Percentiles rank a stretch among this genome's conserved stretches.
phyloP scores from a whole-genome alignment of 2,113 vertebrate species.

The Ictidomys tridecemlineatus region DNA sequence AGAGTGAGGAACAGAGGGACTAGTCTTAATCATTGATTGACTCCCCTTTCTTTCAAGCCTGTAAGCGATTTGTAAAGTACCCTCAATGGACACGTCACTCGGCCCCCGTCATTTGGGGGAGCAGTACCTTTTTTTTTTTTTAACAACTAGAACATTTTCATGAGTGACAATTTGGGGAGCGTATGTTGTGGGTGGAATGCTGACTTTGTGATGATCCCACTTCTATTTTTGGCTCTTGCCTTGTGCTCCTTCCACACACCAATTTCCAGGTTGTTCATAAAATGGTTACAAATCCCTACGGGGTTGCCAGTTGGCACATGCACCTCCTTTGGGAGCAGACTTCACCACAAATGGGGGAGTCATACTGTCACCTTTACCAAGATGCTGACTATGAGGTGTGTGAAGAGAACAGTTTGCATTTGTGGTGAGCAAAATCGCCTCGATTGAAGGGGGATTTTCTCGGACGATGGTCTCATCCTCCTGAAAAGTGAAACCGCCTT shows the following conservation, averaged over 20 bases:
- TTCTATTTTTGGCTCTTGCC: constrained; percentile 1
- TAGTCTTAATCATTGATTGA: constrained; percentile 55
- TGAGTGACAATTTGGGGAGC: constrained; percentile 44
- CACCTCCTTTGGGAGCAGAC: background rate
- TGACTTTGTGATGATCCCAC: background rate
- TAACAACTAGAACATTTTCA: constrained; percentile 62
- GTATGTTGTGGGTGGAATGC: background rate
- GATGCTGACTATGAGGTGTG: background rate
- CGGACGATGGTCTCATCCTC: background rate
- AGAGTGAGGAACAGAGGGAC: background rate
- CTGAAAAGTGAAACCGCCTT: background rate
- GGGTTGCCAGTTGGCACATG: background rate
- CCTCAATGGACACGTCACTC: constrained; percentile 8
- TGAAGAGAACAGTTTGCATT: background rate
- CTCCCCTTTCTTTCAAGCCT: constrained; percentile 74
- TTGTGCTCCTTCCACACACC: background rate
- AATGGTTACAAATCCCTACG: background rate
- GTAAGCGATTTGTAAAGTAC: constrained; percentile 64
- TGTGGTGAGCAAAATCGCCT: background rate
- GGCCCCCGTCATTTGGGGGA: background rate
- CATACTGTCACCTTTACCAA: background rate
- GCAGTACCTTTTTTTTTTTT: constrained; percentile 50
- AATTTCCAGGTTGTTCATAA: background rate
- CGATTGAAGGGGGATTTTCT: background rate
- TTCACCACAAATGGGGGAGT: background rate